Conservation (phyloP, 2,113 vertebrate species). For the Mastomys natalensis region DNA sequence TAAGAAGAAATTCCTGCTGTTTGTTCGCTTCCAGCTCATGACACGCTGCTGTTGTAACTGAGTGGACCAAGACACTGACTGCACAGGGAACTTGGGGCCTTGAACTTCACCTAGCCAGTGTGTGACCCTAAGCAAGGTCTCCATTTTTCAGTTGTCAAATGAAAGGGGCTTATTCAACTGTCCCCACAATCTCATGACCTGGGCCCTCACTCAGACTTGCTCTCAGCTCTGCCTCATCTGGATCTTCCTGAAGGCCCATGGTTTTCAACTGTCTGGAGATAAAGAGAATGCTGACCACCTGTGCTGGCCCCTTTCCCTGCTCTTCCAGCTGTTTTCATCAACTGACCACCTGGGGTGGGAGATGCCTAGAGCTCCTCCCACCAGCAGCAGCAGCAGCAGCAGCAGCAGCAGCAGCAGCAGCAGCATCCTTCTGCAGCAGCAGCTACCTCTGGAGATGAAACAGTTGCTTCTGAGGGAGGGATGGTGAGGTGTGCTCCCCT, state of each 20-base stretch:
- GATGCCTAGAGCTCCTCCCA: not conserved
- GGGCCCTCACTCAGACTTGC: not conserved
- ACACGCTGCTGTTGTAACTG: not conserved
- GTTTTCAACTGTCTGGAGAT: not conserved
- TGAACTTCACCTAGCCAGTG: not conserved
- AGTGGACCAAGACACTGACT: not conserved
- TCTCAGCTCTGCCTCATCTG: not conserved
- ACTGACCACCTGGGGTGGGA: not conserved
- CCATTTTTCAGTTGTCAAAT: constrained; percentile 6
- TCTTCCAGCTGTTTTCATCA: not conserved
- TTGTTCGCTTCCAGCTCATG: not conserved
- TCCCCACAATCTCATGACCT: not conserved
- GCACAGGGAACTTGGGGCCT: not conserved
- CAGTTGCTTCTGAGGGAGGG: not conserved
- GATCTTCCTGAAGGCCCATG: not conserved
- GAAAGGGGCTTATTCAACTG: not conserved
- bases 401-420: not conserved
- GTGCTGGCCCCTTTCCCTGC: not conserved
- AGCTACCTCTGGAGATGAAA: not conserved
- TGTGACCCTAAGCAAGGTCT: not conserved
- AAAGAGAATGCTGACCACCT: not conserved
- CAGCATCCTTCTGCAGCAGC: not conserved
- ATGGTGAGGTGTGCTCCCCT: not conserved
- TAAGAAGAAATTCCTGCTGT: not conserved
- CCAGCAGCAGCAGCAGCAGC: not conserved